Evolutionary conservation across 2,888 invertebrate species (phyloP), one percentile per base, ranked within the genome.

Genomic region (Atrina japonica): DNA sequence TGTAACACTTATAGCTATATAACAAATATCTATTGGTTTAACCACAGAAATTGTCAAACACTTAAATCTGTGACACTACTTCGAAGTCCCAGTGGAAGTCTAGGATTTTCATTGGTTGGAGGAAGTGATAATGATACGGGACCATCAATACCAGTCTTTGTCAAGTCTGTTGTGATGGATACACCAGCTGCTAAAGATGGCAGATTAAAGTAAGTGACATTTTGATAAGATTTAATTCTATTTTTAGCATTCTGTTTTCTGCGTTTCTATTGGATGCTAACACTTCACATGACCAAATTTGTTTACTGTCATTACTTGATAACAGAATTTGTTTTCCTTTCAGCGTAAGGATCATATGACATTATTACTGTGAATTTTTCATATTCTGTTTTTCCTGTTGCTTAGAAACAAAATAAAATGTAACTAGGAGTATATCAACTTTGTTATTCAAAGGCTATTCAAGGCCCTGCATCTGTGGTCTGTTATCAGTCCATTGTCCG

Each of bases 81-180:
- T 61, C 81, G 91, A 9, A 87, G 88, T 66, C 86, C 88, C 0
- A 86, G 82, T 23, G 90, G 91, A 35, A 90, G 90, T 76, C 85
- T 91, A 50, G 92, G 92, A 3, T 92, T 92, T 84, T 91, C 91
- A 40, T 90, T 92, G 71, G 91, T 92, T 5, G 92, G 92, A 35
- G 92, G 92, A 18, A 82, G 85, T 69, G 91, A 91, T 77, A 85
- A 88, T 61, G 66, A 66, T 18, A 41, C 45, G 0, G 63, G 66
- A 14, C 61, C 67, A 2, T 23, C 56, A 9, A 89, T 91, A 73
- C 90, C 91, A 25, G 89, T 92, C 70, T 91, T 90, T 82, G 89
- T 92, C 60, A 90, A 92, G 66, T 90, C 91, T 70, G 90, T 92
- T 50, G 91, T 92, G 29, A 88, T 88, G 45, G 90, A 90, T 56